Percentiles rank a stretch among this genome's conserved stretches.
These are phyloP conservation scores for Actenoides hombroni DNA, from an alignment of 2,113 vertebrate genomes.

Conservation along the genomic window DNA sequence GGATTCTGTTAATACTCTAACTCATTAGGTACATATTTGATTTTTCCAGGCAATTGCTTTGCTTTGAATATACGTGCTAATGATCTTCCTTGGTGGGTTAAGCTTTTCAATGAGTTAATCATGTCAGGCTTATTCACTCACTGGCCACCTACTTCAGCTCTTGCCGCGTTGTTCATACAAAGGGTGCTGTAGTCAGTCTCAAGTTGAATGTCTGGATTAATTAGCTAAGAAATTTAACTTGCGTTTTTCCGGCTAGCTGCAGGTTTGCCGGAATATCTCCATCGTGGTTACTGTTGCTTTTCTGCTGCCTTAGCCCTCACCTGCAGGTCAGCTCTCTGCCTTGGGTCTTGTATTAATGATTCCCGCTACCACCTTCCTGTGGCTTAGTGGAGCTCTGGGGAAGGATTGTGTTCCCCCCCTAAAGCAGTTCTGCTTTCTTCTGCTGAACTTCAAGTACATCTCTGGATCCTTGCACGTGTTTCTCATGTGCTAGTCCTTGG, in stretches of 20 bases:
- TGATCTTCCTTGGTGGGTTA: neutral
- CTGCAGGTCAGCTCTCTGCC: neutral
- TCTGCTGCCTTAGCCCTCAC: neutral
- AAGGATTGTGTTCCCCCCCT: neutral
- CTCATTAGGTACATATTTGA: neutral
- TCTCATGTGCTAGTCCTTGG: neutral
- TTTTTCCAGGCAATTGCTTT: slow-evolving; percentile 14
- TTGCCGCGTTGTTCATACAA: neutral
- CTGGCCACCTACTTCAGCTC: neutral
- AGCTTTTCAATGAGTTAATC: neutral
- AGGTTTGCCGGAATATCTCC: neutral
- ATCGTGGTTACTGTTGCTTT: neutral
- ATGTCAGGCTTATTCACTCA: neutral
- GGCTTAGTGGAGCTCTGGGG: neutral
- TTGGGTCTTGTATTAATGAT: neutral
- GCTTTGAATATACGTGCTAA: neutral
- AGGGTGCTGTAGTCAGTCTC: neutral
- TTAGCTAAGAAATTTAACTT: neutral
- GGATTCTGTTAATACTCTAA: neutral
- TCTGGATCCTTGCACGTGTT: neutral
- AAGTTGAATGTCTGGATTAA: neutral
- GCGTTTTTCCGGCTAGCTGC: neutral
- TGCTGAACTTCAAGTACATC: neutral
- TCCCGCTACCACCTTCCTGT: no score
- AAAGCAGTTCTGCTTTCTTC: neutral